These are phyloP conservation scores for Cynopterus brachyotis DNA, from an alignment of 2,113 vertebrate species.

Conservation along the genomic window DNA sequence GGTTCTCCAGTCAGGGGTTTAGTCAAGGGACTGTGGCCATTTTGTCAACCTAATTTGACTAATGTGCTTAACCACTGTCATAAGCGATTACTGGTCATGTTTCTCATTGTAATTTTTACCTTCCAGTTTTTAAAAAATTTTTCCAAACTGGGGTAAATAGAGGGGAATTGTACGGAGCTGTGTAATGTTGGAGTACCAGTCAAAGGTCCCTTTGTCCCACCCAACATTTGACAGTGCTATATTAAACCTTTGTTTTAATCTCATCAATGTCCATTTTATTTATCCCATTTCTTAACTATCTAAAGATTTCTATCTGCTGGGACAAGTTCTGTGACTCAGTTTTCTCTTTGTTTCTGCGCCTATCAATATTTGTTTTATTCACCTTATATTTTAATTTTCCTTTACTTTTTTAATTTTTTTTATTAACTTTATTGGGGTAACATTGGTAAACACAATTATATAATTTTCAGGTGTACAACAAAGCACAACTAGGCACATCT, in stretches of 20 bases:
- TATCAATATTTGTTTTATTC: not conserved
- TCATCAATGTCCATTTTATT: not conserved
- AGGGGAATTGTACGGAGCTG: not conserved
- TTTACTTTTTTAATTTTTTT: too few relatives aligned
- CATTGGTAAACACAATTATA: too few relatives aligned
- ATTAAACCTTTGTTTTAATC: not conserved
- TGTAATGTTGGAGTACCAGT: not conserved
- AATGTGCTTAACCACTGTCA: not conserved
- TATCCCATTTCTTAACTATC: not conserved
- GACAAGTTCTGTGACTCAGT: not conserved
- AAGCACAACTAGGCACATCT: too few relatives aligned
- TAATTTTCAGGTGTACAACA: too few relatives aligned
- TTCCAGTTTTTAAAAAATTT: not conserved
- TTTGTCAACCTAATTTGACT: not conserved
- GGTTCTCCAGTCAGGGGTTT: not conserved
- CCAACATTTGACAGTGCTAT: not conserved
- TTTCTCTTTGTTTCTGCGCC: not conserved
- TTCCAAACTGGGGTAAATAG: not conserved
- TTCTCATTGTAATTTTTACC: not conserved
- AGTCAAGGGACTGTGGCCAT: not conserved
- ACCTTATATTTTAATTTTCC: not conserved
- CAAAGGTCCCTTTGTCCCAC: not conserved
- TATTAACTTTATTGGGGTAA: too few relatives aligned
- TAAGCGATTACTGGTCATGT: not conserved
- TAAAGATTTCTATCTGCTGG: not conserved